Conservation (phyloP, 1,140 invertebrate species). For the Drosophila setifemur region DNA sequence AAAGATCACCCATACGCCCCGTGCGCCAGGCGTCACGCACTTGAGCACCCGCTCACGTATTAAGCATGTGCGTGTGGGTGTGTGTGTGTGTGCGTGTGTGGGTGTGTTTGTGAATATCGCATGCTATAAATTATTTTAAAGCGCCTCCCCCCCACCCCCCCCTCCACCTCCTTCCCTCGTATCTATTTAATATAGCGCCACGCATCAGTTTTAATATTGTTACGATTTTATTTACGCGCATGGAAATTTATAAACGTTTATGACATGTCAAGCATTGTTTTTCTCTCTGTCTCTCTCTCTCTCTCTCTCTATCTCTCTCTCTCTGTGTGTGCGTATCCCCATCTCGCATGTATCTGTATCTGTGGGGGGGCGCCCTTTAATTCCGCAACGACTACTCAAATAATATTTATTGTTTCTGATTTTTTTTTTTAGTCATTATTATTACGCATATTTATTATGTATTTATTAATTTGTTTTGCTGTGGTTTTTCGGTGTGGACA, state of each 20-base stretch:
- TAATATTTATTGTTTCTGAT: constrained; percentile 79
- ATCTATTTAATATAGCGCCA: constrained; percentile 72
- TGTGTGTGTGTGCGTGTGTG: constrained; percentile 4
- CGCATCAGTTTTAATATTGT: constrained; percentile 77
- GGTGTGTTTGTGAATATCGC: constrained; percentile 56
- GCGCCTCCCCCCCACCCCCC: constrained; percentile 4
- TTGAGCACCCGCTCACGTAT: constrained; percentile 34
- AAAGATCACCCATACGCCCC: constrained; percentile 24
- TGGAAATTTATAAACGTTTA: constrained; percentile 76
- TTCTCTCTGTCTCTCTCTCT: neutral
- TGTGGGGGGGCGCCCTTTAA: constrained; percentile 12
- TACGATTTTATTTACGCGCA: constrained; percentile 71
- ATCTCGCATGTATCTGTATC: no score
- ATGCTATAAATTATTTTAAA: constrained; percentile 80
- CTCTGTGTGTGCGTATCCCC: no score
- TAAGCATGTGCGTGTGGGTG: constrained; percentile 1
- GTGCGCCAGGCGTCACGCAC: constrained; percentile 43
- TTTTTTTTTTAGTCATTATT: constrained; percentile 80
- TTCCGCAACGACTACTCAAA: constrained; percentile 59
- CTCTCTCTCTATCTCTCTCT: neutral
- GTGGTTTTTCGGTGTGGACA: constrained; percentile 53
- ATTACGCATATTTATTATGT: constrained; percentile 76
- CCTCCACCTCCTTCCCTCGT: constrained; percentile 3
- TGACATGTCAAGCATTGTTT: constrained; percentile 49
- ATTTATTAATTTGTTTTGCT: constrained; percentile 79